Percentiles rank a stretch among this genome's conserved stretches.
Evolutionary conservation across 2,113 vertebrate species (phyloP).

Genomic region (Microtus richardsoni): DNA sequence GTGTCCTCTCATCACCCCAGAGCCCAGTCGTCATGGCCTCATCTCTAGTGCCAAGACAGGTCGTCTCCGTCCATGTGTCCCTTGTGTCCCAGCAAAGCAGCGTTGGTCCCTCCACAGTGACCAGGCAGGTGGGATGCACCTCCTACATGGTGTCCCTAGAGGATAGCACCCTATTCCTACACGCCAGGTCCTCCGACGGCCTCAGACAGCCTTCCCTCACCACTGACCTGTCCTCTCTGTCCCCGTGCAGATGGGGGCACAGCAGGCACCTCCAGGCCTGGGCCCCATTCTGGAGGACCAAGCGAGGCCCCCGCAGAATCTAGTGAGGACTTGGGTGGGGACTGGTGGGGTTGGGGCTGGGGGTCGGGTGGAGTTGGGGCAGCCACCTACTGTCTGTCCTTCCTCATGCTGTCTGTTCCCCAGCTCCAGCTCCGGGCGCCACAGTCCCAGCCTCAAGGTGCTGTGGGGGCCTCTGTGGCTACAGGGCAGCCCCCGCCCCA

Average conservation of each 20-base stretch:
- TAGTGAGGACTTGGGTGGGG: conserved; percentile 88
- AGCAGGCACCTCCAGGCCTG: conserved; percentile 84
- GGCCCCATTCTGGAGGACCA: conserved; percentile 95
- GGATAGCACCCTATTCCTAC: neutral
- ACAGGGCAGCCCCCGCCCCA: conserved; percentile 81
- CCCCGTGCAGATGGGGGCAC: conserved; percentile 80
- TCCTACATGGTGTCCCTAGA: neutral
- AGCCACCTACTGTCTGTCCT: neutral
- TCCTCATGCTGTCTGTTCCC: neutral
- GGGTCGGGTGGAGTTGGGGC: neutral
- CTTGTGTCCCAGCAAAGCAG: rapidly evolving
- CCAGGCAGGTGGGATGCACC: neutral
- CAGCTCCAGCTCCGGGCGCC: conserved; percentile 90
- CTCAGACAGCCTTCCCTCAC: neutral
- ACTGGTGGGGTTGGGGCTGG: conserved; percentile 78
- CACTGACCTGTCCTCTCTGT: conserved; percentile 39
- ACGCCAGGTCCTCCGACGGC: neutral
- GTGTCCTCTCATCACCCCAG: neutral
- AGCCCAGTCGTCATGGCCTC: conserved; percentile 79
- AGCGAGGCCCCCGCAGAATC: conserved; percentile 92
- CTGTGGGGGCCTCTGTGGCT: conserved; percentile 68
- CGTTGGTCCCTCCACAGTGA: neutral
- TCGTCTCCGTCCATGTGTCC: neutral
- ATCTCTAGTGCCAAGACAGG: neutral
- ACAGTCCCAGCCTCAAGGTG: conserved; percentile 78